Conservation (phyloP, 2,797 vertebrate species). For the Ispidina picta region DNA sequence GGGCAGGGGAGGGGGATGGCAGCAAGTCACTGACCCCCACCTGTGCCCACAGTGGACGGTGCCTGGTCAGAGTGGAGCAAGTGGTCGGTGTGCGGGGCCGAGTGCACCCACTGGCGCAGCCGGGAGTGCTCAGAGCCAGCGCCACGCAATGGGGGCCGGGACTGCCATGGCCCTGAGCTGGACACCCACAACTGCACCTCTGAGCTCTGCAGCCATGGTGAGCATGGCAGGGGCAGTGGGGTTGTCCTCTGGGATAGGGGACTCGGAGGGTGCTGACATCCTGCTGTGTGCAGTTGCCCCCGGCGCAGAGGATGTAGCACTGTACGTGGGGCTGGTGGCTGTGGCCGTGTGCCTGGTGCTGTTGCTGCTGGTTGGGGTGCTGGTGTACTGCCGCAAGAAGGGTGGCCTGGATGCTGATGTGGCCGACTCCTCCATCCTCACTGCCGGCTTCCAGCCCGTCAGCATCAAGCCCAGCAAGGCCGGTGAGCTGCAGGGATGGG, state of each 20-base stretch:
- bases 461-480: slow-evolving; percentile 98
- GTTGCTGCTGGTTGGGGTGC: slow-evolving; percentile 90
- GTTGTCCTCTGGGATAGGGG: too few species aligned
- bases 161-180: slow-evolving; percentile 89
- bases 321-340: slow-evolving; percentile 93
- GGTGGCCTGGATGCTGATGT: slow-evolving; percentile 94
- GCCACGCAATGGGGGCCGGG: slow-evolving; percentile 91
- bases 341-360: slow-evolving; percentile 93
- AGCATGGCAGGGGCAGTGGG: slow-evolving; percentile 41
- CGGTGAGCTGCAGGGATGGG: slow-evolving; percentile 78
- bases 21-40: background rate
- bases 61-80: slow-evolving; percentile 97
- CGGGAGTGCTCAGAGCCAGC: slow-evolving; percentile 93
- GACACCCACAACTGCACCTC: slow-evolving; percentile 97
- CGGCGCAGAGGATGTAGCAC: slow-evolving; percentile 90
- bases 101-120: slow-evolving; percentile 95
- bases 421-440: slow-evolving; percentile 97
- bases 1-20: slow-evolving; percentile 1
- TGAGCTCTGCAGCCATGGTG: slow-evolving; percentile 93
- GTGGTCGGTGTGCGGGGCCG: slow-evolving; percentile 91
- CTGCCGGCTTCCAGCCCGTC: slow-evolving; percentile 98
- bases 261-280: background rate
- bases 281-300: slow-evolving; percentile 77
- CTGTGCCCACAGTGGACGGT: slow-evolving; percentile 85
- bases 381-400: slow-evolving; percentile 94